Evolutionary conservation across 2,797 vertebrate species (phyloP).

Genomic region (Ptychadena robeensis): DNA sequence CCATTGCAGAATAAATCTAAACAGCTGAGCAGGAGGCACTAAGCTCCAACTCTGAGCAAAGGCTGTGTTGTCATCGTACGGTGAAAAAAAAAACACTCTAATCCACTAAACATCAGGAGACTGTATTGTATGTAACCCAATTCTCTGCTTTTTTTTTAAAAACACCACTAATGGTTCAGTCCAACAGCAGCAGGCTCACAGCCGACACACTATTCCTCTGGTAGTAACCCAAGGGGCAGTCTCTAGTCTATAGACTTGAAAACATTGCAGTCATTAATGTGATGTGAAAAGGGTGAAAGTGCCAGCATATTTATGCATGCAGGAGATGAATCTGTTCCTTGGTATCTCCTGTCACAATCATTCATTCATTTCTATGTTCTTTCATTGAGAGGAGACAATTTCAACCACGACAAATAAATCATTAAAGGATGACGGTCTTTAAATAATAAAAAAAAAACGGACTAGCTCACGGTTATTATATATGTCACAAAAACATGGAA

Average conservation of each 20-base stretch:
- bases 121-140: conserved; percentile 32
- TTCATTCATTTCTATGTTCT: background rate
- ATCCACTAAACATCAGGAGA: conserved; percentile 48
- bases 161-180: conserved; percentile 24
- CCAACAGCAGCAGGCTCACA: conserved; percentile 26
- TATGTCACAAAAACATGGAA: background rate
- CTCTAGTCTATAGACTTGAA: conserved; percentile 38
- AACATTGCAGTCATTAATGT: conserved; percentile 28
- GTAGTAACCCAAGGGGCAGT: conserved; percentile 53
- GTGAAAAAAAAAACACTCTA: conserved; percentile 47
- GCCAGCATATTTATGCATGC: conserved; percentile 29
- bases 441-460: background rate
- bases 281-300: conserved; percentile 41
- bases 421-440: background rate
- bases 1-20: conserved; percentile 23
- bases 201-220: conserved; percentile 33
- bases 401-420: background rate
- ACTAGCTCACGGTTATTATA: background rate
- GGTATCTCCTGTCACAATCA: background rate
- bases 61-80: conserved; percentile 35
- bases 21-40: conserved; percentile 54
- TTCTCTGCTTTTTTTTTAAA: conserved; percentile 53
- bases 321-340: conserved; percentile 6
- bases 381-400: background rate
- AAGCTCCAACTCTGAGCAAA: conserved; percentile 56